A percentile compares a stretch with the other conserved stretches of the same genome.
Evolutionary conservation across 23 tunicate species (phyloP).

Genomic region (Pegea sp.): DNA sequence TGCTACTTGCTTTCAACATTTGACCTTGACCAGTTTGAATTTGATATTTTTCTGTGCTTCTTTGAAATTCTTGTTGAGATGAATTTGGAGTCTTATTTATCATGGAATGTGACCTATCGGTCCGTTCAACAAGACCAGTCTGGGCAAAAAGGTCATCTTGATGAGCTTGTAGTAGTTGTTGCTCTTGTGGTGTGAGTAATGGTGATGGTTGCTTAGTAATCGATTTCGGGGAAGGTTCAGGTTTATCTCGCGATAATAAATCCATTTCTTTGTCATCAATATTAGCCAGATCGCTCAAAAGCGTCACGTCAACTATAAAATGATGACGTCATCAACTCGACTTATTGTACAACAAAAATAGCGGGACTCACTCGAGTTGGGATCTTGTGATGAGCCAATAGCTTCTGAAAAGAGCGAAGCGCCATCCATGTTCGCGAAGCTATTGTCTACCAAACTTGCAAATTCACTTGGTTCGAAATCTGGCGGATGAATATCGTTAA

Average conservation of each 20-base stretch:
- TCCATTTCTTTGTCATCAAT: background rate
- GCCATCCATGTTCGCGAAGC: conserved; percentile 51
- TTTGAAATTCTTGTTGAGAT: too few relatives aligned
- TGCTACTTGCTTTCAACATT: too few relatives aligned
- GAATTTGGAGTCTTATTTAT: too few relatives aligned
- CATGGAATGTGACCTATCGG: too few relatives aligned
- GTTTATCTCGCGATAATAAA: background rate
- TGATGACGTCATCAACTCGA: too few relatives aligned
- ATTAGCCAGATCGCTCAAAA: background rate
- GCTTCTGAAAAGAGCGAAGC: conserved; percentile 67
- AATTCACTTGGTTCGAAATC: conserved; percentile 63
- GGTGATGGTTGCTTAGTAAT: background rate
- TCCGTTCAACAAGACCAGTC: too few relatives aligned
- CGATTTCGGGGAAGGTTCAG: background rate
- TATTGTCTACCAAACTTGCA: conserved; percentile 43
- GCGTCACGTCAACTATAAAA: background rate
- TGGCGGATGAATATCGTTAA: too few relatives aligned
- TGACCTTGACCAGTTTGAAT: too few relatives aligned
- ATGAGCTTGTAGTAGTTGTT: background rate
- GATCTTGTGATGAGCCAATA: conserved; percentile 27
- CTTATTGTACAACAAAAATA: conserved; percentile 3
- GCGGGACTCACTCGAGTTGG: background rate
- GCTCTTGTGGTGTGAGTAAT: background rate
- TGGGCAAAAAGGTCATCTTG: too few relatives aligned
- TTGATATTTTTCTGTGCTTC: too few relatives aligned